Percentiles rank a stretch among this genome's conserved stretches.
Conservation (phyloP, 2,797 vertebrate species). For the Acestrorhynchus altus region DNA sequence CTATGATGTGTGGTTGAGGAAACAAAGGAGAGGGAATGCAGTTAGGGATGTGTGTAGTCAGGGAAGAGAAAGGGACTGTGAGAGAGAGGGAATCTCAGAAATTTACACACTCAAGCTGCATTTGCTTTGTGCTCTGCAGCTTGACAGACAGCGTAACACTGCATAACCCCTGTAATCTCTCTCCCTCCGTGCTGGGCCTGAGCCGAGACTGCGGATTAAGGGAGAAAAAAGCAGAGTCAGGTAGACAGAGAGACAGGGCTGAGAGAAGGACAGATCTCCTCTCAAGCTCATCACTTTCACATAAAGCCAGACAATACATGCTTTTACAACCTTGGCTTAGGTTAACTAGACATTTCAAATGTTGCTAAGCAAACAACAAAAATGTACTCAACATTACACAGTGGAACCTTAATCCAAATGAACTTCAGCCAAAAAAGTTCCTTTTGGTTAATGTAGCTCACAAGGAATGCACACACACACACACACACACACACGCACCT, state of each 20-base stretch:
- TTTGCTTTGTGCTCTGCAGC: constrained; percentile 9
- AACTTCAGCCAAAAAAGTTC: too few relatives aligned
- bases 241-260: constrained; percentile 13
- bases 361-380: not conserved
- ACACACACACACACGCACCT: too few relatives aligned
- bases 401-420: not conserved
- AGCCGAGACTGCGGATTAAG: constrained; percentile 35
- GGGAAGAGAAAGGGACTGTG: not conserved
- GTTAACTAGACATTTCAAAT: not conserved
- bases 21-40: constrained; percentile 24
- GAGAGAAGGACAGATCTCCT: constrained; percentile 14
- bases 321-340: constrained; percentile 2
- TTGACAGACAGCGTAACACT: constrained; percentile 22
- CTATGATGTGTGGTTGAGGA: not conserved
- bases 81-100: not conserved
- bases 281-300: constrained; percentile 12
- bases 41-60: constrained; percentile 15
- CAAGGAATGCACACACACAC: not conserved
- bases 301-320: not conserved
- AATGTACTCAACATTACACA: too few relatives aligned
- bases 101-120: constrained; percentile 7
- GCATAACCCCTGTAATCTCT: constrained; percentile 36
- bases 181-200: not conserved
- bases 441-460: not conserved
- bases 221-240: constrained; percentile 10